A percentile compares a stretch with the other conserved stretches of the same genome.
Conservation (phyloP, 2,888 invertebrate species). For the Strigamia crassipes region DNA sequence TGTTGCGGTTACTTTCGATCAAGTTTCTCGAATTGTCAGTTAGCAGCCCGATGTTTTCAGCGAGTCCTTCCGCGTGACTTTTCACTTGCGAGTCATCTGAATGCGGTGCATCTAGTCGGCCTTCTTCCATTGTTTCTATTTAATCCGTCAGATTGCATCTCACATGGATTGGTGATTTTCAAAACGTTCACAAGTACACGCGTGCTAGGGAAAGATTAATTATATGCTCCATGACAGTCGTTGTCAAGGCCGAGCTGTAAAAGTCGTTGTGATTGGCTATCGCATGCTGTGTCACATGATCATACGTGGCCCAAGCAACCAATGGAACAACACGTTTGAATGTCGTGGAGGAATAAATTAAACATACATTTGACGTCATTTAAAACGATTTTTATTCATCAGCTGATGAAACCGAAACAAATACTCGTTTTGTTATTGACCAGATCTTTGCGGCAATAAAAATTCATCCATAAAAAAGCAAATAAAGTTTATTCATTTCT, state of each 20-base stretch:
- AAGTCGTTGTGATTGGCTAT: not conserved
- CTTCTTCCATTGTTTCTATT: not conserved
- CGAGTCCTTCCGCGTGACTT: not conserved
- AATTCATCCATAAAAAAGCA: not conserved
- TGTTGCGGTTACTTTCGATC: not conserved
- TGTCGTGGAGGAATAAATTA: not conserved
- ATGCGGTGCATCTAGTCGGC: not conserved
- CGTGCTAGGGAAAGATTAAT: not conserved
- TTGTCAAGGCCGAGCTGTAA: not conserved
- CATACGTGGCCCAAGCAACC: not conserved
- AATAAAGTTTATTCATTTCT: not conserved
- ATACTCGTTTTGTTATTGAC: not conserved
- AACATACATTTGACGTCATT: not conserved
- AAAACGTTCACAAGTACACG: not conserved
- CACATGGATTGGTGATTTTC: not conserved
- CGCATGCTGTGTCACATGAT: not conserved
- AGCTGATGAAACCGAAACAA: not conserved
- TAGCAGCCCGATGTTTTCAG: not conserved
- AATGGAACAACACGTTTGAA: not conserved
- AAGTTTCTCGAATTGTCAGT: not conserved
- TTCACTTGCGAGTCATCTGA: conserved; percentile 7
- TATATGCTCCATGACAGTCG: not conserved
- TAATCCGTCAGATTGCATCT: not conserved
- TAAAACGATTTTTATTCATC: not conserved
- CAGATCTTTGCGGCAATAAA: not conserved